These are phyloP conservation scores for Microdon myrmicae DNA, from an alignment of 2,888 invertebrate species.

Conservation along the genomic window DNA sequence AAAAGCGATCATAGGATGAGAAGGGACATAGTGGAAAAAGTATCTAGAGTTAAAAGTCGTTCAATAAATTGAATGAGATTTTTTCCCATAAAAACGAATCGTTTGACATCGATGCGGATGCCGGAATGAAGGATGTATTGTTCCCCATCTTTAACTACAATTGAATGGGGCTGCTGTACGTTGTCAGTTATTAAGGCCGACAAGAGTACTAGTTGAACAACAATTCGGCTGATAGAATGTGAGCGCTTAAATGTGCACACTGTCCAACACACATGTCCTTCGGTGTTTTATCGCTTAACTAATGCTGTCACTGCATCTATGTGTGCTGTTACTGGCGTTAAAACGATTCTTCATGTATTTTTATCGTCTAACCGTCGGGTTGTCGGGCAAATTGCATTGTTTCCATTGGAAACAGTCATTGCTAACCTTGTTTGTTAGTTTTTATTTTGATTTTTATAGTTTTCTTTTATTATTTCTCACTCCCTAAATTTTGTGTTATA, in stretches of 20 bases:
- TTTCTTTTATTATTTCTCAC: constrained; percentile 17
- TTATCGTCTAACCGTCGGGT: constrained; percentile 44
- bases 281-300: constrained; percentile 35
- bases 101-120: constrained; percentile 27
- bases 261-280: constrained; percentile 34
- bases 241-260: constrained; percentile 21
- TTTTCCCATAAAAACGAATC: constrained; percentile 43
- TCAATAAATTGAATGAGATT: constrained; percentile 46
- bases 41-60: constrained; percentile 35
- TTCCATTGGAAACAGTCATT: constrained; percentile 49
- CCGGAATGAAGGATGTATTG: constrained; percentile 5
- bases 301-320: constrained; percentile 22
- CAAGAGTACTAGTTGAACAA: constrained; percentile 1
- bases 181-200: no score
- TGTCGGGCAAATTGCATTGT: constrained; percentile 51
- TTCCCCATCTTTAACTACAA: no score
- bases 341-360: constrained; percentile 47
- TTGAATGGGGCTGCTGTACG: no score
- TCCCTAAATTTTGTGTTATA: no score
- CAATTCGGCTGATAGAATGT: background rate
- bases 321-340: constrained; percentile 37
- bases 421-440: constrained; percentile 41
- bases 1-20: background rate
- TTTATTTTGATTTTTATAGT: constrained; percentile 7
- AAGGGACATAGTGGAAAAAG: constrained; percentile 7